Conservation (phyloP, 2,888 invertebrate genomes). For the Formica aserva region DNA sequence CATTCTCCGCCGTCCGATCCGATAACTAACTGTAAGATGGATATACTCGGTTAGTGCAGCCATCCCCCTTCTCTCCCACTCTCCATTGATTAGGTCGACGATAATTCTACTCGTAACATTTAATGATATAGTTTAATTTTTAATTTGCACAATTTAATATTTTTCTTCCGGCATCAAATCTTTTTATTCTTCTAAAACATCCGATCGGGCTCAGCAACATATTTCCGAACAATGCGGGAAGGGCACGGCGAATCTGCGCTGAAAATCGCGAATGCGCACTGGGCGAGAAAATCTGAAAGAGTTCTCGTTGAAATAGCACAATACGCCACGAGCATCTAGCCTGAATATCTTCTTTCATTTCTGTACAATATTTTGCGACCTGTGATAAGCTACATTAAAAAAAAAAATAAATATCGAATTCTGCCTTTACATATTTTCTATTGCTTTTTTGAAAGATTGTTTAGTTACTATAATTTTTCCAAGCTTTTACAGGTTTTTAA, state of each 20-base stretch:
- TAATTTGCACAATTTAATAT: not conserved
- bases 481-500: not conserved
- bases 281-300: conserved; percentile 24
- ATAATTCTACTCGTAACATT: conserved; percentile 25
- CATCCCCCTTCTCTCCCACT: not conserved
- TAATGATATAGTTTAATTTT: not conserved
- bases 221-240: conserved; percentile 1
- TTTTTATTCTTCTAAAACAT: not conserved
- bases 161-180: not conserved
- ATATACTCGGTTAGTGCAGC: conserved; percentile 24
- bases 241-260: conserved; percentile 8
- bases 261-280: not conserved
- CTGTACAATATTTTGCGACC: not conserved
- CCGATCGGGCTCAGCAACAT: not conserved
- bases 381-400: not conserved
- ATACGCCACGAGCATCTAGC: conserved; percentile 12
- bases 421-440: not conserved
- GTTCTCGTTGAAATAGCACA: conserved; percentile 20
- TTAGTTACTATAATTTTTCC: not conserved
- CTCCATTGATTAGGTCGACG: conserved; percentile 30
- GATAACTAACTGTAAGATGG: conserved; percentile 29
- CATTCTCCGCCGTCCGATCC: conserved; percentile 60
- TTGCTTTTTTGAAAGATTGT: not conserved
- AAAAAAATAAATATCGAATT: not conserved
- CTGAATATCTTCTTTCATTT: not conserved